Percentiles rank a stretch among this genome's conserved stretches.
These are phyloP conservation scores for Electrona antarctica DNA, from an alignment of 2,113 vertebrate genomes.

Conservation along the genomic window DNA sequence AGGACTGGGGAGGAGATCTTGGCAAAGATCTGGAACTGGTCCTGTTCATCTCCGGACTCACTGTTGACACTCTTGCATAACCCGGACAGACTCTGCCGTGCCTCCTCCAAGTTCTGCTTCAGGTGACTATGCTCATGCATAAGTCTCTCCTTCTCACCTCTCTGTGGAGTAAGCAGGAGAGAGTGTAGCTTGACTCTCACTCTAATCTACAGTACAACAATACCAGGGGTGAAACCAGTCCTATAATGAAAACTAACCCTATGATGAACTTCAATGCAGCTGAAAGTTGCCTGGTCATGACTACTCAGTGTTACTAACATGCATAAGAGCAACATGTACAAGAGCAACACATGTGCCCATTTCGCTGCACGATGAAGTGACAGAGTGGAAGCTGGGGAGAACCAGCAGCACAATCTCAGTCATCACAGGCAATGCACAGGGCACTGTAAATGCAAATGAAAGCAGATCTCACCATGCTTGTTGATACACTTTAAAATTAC, in stretches of 20 bases:
- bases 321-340: no score
- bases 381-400: no score
- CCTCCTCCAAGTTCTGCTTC: constrained; percentile 86
- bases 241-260: neutral
- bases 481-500: no score
- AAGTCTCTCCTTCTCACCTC: constrained; percentile 87
- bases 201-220: neutral
- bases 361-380: no score
- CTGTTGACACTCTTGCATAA: constrained; percentile 87
- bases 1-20: constrained; percentile 86
- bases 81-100: constrained; percentile 86
- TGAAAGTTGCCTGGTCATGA: neutral
- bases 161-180: constrained; percentile 72
- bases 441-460: no score
- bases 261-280: no score
- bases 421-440: no score
- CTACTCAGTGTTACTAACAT: no score
- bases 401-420: no score
- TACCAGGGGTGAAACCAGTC: neutral
- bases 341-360: no score
- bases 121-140: constrained; percentile 88
- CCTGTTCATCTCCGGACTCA: constrained; percentile 83
- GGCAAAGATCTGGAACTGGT: constrained; percentile 87
- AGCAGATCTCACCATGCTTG: no score
- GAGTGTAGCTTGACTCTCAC: neutral